Base-by-base conservation (phyloP, 2,888 invertebrate species). In the Sipunculus nudus region DNA sequence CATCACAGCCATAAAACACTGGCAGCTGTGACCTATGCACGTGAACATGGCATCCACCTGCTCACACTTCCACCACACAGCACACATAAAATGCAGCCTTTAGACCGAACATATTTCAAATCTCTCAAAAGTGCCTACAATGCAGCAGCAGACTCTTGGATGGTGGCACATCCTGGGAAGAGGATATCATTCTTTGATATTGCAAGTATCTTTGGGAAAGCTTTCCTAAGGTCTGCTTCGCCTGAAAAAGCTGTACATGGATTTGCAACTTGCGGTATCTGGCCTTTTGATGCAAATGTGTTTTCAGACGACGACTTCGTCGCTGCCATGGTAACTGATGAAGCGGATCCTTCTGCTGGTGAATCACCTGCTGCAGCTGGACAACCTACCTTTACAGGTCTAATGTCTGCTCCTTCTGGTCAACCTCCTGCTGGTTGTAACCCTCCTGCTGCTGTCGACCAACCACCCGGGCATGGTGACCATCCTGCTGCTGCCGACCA, bases 1-100 rank as follows among this genome's bases (percentile, higher is more conserved):
- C n/a, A n/a, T n/a, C n/a, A n/a, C n/a, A n/a, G n/a, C n/a, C n/a
- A n/a, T n/a, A n/a, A n/a, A n/a, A n/a, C n/a, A n/a, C n/a, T n/a
- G n/a, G n/a, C n/a, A n/a, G n/a, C n/a, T n/a, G n/a, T n/a, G n/a
- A n/a, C n/a, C n/a, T n/a, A n/a, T n/a, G n/a, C n/a, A n/a, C n/a
- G n/a, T n/a, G n/a, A n/a, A n/a, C 69, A 78, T 63, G 71, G 74
- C 19, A 70, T 79, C 26, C 67, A 77, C 16, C 70, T 85, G 26
- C 45, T 82, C 19, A 78, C 75, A 53, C 68, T 79, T 26, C 81
- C 80, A 26, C 79, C 80, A 21, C 81, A 59, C 52, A 80, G 65
- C 76, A 83, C 71, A 74, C 82, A 53, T 67, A 67, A 59, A 47
- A 43, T 76, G 61, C 74, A 76, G 50, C 75, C 72, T 6, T 57